Evolutionary conservation across 2,113 vertebrate species (phyloP).

Genomic region (Circaetus cinerascens): DNA sequence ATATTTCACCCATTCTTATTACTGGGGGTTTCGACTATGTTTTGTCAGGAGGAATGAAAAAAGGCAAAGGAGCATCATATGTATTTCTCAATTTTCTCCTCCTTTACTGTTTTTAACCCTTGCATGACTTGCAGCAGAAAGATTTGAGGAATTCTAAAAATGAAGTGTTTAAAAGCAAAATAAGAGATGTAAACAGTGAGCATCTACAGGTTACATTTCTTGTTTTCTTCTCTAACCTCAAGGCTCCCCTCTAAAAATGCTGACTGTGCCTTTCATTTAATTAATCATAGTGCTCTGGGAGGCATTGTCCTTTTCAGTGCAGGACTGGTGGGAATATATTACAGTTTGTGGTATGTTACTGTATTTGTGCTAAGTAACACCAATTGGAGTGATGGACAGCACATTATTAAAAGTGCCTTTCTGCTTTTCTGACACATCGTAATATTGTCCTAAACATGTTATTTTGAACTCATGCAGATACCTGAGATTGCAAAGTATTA

Average conservation of each 20-base stretch:
- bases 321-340: background rate
- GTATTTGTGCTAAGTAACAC: background rate
- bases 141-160: background rate
- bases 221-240: background rate
- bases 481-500: background rate
- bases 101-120: background rate
- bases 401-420: background rate
- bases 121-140: background rate
- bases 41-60: background rate
- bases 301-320: background rate
- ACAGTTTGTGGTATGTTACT: background rate
- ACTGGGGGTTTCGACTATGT: background rate
- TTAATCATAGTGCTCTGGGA: background rate
- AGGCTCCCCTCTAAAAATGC: background rate
- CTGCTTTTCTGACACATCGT: background rate
- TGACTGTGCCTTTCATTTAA: background rate
- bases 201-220: background rate
- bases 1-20: background rate
- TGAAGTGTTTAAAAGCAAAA: background rate
- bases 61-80: background rate
- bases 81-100: background rate
- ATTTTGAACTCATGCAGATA: background rate
- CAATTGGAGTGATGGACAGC: background rate
- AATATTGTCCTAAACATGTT: background rate
- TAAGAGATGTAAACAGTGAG: background rate